Evolutionary conservation across 1,140 invertebrate species (phyloP).

Genomic region (Cotesia vestalis): DNA sequence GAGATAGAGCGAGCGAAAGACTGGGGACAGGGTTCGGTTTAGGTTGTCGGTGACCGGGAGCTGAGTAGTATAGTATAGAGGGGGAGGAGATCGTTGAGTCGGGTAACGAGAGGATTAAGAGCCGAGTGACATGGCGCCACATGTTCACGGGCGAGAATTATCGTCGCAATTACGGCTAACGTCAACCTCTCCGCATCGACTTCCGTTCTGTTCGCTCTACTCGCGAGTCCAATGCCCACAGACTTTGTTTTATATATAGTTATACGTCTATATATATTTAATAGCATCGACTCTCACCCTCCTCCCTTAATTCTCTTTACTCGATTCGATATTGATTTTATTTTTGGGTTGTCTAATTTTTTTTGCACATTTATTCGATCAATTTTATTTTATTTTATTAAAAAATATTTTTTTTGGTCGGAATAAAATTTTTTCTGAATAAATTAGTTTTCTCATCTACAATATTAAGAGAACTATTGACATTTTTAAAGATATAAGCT

Average conservation of each 20-base stretch:
- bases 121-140: slow-evolving; percentile 38
- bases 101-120: slow-evolving; percentile 39
- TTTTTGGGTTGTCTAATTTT: slow-evolving; percentile 12
- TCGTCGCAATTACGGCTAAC: slow-evolving; percentile 38
- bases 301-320: neutral
- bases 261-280: neutral
- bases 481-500: no score
- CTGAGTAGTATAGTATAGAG: neutral
- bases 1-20: slow-evolving; percentile 14
- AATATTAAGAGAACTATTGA: no score
- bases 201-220: slow-evolving; percentile 11
- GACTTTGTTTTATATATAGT: no score
- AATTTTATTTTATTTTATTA: no score
- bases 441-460: no score
- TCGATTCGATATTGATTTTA: no score
- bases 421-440: no score
- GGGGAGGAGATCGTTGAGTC: slow-evolving; percentile 24
- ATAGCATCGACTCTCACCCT: slow-evolving; percentile 29
- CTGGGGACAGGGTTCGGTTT: neutral
- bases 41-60: neutral
- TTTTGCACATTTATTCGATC: slow-evolving; percentile 17
- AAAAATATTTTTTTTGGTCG: no score
- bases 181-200: slow-evolving; percentile 37
- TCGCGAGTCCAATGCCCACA: slow-evolving; percentile 13
- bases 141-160: slow-evolving; percentile 39